Evolutionary conservation across 2,113 vertebrate genomes (phyloP).

Genomic region (Castor canadensis): DNA sequence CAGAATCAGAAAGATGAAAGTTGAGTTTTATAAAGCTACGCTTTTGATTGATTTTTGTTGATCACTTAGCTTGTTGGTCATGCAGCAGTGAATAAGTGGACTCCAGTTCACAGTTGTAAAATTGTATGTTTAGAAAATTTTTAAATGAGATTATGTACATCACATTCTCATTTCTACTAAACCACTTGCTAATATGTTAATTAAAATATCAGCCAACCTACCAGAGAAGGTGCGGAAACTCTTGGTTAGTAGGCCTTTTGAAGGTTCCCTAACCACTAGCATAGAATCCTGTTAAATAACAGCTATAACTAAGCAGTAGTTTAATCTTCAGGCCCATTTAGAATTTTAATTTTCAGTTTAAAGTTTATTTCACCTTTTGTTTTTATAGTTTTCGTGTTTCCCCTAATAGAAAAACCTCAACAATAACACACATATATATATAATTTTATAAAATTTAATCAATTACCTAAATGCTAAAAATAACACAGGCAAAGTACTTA

Average conservation of each 20-base stretch:
- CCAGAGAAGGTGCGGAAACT: background rate
- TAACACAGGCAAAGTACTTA: background rate
- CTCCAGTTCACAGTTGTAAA: background rate
- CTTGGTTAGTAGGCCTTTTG: background rate
- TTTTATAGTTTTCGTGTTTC: background rate
- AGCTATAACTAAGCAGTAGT: background rate
- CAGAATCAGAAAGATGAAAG: background rate
- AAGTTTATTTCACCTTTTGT: background rate
- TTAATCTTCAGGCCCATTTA: slow-evolving; percentile 10
- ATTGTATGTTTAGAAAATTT: background rate
- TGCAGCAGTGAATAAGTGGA: background rate
- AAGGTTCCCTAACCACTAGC: background rate
- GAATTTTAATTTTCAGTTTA: background rate
- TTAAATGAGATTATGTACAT: background rate
- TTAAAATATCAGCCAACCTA: background rate
- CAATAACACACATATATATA: background rate
- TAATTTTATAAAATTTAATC: background rate
- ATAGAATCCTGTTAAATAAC: background rate
- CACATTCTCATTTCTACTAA: background rate
- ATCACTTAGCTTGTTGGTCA: background rate
- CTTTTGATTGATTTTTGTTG: slow-evolving; percentile 6
- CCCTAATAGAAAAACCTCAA: background rate
- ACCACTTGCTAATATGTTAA: background rate
- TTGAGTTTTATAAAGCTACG: slow-evolving; percentile 13
- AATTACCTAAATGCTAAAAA: background rate